phyloP scores from a whole-genome alignment of 2,113 vertebrate species.

The Cacatua alba region DNA sequence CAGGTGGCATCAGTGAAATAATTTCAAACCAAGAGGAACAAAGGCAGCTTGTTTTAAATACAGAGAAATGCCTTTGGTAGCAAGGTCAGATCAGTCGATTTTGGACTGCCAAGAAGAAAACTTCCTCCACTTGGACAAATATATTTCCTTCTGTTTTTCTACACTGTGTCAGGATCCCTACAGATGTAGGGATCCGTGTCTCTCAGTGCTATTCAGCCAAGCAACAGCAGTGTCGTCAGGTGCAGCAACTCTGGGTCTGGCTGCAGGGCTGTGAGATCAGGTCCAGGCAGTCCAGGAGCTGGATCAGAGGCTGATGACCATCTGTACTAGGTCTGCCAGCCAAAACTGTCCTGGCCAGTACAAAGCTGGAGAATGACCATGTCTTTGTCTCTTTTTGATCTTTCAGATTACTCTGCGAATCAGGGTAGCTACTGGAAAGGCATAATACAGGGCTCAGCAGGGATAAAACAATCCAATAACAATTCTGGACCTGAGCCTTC shows the following conservation, averaged over 20 bases:
- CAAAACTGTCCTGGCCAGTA: constrained; percentile 43
- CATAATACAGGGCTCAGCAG: not conserved
- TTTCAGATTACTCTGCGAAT: constrained; percentile 30
- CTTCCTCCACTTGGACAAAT: not conserved
- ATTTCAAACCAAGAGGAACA: not conserved
- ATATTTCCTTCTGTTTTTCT: not conserved
- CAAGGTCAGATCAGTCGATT: not conserved
- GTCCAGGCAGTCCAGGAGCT: constrained; percentile 47
- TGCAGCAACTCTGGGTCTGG: constrained; percentile 37
- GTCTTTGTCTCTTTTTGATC: constrained; percentile 63
- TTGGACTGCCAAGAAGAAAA: constrained; percentile 15
- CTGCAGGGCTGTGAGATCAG: constrained; percentile 21
- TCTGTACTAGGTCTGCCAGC: constrained; percentile 38
- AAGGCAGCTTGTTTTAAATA: not conserved
- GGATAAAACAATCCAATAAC: constrained; percentile 9
- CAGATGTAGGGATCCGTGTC: not conserved
- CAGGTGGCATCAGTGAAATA: not conserved
- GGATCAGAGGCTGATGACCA: constrained; percentile 58
- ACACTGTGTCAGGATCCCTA: not conserved
- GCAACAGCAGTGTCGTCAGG: constrained; percentile 46
- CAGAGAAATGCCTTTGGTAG: not conserved
- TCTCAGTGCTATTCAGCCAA: constrained; percentile 5
- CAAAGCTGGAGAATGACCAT: constrained; percentile 38
- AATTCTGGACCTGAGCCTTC: not conserved
- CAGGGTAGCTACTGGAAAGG: constrained; percentile 14